Base-by-base conservation (phyloP, 2,888 invertebrate genomes). In the Clitarchus hookeri region DNA sequence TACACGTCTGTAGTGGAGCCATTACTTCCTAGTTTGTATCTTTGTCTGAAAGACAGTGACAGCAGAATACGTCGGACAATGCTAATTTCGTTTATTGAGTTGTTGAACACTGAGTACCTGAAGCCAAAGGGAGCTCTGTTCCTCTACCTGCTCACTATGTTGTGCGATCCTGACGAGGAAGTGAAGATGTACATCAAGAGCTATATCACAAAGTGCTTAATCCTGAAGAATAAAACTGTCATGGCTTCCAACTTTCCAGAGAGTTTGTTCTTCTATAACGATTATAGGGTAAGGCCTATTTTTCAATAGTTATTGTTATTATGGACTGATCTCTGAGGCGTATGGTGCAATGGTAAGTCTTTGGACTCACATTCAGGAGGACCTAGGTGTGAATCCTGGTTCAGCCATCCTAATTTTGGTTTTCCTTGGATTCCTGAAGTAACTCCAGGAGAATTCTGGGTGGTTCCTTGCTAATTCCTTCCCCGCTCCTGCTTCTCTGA, bases 31-130 rank as follows among this genome's bases (percentile, higher is more conserved):
- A 92, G 93, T 78, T 93, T 96, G 91, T 94, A 94, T 89, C 91
- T 93, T n/a, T 95, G 96, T 90, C 92, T 96, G 90, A 93, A 93
- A 88, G 93, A 93, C 86, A 90, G 92, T 0, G 92, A 93, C 88
- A 90, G 93, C 0, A 90, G 92, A 83, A 93, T 96, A 84, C 93
- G 96, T n/a, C 93, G 94, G 87, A 93, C 94, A 85, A 94, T 95
- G 19, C 92, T 96, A 78, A 93, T 94, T 26, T 92, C 94, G 44
- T 92, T 96, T 87, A 95, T 96, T 0, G 93, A 94, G 27, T 92
- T 96, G 26, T 92, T 96, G 86, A 94, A 96, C 88, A 95, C 95
- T 89, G 96, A 95, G 85, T 96, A 93, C 90, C 92, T 96, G 88
- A 95, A 96, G 87, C 93, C 95, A 89, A 94, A 94, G 88, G 94